A percentile compares a stretch with the other conserved stretches of the same genome.
Evolutionary conservation across 2,888 invertebrate genomes (phyloP).

Genomic region (Xestoiulus laeticollis): DNA sequence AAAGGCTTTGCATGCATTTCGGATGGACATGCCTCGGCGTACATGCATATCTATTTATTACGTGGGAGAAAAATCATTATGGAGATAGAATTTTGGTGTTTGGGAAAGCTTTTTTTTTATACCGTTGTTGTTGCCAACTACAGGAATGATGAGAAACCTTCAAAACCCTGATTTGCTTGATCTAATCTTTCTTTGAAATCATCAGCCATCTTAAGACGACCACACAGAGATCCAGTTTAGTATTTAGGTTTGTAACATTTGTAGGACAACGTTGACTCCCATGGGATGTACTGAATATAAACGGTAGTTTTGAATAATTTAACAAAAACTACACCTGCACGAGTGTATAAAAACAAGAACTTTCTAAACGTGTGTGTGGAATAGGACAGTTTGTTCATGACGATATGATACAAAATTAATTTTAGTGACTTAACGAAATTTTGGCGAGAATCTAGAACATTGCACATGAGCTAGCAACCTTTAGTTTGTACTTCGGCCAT

Average conservation of each 20-base stretch:
- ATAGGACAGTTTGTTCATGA: background rate
- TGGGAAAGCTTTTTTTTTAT: background rate
- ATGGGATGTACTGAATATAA: background rate
- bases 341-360: background rate
- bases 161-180: slow-evolving; percentile 15
- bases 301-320: slow-evolving; percentile 13
- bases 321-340: background rate
- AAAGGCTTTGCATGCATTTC: slow-evolving; percentile 48
- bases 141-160: slow-evolving; percentile 17
- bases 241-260: background rate
- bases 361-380: background rate
- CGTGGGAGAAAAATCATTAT: slow-evolving; percentile 48
- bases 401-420: background rate
- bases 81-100: slow-evolving; percentile 17
- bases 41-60: slow-evolving; percentile 32
- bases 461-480: too few relatives aligned
- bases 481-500: too few relatives aligned
- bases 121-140: background rate
- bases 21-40: slow-evolving; percentile 44
- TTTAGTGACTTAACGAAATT: background rate
- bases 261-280: background rate
- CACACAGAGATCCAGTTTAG: slow-evolving; percentile 25
- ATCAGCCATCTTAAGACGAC: slow-evolving; percentile 20
- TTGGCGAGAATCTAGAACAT: background rate
- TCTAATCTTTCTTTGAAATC: slow-evolving; percentile 31